Conservation (phyloP, 1,140 invertebrate genomes). For the Cydia fagiglandana region DNA sequence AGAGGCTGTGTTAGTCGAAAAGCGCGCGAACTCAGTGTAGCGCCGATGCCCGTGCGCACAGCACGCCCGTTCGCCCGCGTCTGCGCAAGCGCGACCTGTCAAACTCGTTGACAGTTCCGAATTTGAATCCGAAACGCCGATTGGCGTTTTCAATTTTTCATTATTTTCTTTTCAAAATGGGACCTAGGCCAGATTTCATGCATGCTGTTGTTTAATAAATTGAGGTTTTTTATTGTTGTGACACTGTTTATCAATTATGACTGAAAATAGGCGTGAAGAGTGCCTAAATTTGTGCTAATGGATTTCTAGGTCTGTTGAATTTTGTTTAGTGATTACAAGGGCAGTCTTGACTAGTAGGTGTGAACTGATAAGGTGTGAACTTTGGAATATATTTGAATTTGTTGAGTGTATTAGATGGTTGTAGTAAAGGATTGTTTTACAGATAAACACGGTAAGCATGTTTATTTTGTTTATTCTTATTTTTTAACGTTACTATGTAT, state of each 20-base stretch:
- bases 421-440: constrained; percentile 42
- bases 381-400: constrained; percentile 49
- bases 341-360: constrained; percentile 72
- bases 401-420: constrained; percentile 39
- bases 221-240: constrained; percentile 41
- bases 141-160: constrained; percentile 42
- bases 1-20: constrained; percentile 68
- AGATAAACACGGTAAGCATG: constrained; percentile 25
- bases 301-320: constrained; percentile 67
- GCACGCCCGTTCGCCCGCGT: constrained; percentile 67
- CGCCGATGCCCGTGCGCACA: constrained; percentile 69
- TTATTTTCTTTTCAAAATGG: constrained; percentile 56
- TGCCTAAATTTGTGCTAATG: constrained; percentile 71
- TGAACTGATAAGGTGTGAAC: constrained; percentile 69
- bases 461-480: neutral
- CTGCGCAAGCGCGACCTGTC: constrained; percentile 56
- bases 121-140: constrained; percentile 50
- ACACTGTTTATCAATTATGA: constrained; percentile 37
- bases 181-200: constrained; percentile 41
- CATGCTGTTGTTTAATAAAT: constrained; percentile 34
- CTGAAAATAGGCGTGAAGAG: constrained; percentile 48
- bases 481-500: no score
- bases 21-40: constrained; percentile 76
- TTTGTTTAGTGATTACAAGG: constrained; percentile 73
- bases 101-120: constrained; percentile 58